phyloP scores from a whole-genome alignment of 2,888 invertebrate genomes.

The Habroteleia sp. region DNA sequence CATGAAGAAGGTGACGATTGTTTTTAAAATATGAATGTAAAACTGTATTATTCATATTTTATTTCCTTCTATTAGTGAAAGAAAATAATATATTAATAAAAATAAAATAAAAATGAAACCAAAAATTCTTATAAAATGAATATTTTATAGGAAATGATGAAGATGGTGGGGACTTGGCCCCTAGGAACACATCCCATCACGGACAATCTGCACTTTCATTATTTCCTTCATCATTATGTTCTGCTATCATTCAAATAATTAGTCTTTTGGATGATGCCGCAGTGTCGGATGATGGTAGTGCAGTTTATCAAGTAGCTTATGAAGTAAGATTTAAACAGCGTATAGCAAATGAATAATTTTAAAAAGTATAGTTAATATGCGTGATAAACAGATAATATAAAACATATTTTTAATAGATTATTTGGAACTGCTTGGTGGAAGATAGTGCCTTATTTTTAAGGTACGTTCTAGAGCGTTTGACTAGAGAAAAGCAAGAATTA shows the following conservation, averaged over 20 bases:
- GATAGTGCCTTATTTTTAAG: conserved; percentile 97
- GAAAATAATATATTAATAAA: background rate
- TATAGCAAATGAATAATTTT: too few relatives aligned
- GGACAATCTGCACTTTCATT: conserved; percentile 95
- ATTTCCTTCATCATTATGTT: conserved; percentile 98
- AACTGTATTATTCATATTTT: too few relatives aligned
- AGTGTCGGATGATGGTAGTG: conserved; percentile 94
- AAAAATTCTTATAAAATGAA: too few relatives aligned
- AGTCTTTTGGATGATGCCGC: conserved; percentile 97
- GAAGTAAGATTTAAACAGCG: conserved; percentile 84
- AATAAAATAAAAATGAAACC: too few relatives aligned
- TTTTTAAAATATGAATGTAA: too few relatives aligned
- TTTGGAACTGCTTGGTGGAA: conserved; percentile 99
- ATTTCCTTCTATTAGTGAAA: too few relatives aligned
- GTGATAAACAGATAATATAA: background rate
- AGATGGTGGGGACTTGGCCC: conserved; percentile 84
- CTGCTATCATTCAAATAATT: conserved; percentile 97
- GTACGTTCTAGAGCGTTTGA: conserved; percentile 96
- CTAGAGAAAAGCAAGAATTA: conserved; percentile 95
- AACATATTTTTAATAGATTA: conserved; percentile 84
- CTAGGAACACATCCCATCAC: conserved; percentile 89
- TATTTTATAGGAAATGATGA: conserved; percentile 80
- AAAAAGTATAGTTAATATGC: background rate
- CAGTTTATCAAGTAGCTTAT: conserved; percentile 98
- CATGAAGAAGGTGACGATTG: conserved; percentile 93